Base-by-base conservation (phyloP, 2,797 vertebrate species). In the Hoplostethus mediterraneus region DNA sequence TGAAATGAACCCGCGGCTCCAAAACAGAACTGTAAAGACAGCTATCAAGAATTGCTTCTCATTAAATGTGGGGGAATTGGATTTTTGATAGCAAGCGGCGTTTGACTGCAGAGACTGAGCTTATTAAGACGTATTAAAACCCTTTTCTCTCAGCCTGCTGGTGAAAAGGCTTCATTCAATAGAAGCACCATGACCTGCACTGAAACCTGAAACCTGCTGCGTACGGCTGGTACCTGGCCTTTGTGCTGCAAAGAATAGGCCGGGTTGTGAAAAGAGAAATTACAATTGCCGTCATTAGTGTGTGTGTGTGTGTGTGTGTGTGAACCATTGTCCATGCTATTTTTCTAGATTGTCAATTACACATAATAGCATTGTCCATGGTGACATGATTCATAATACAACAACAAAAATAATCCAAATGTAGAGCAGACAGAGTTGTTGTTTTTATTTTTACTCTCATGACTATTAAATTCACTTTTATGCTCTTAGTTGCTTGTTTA, bases 111-210 rank as follows among this genome's bases (percentile, higher is more conserved):
- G 51, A 59, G 58, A 62, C 3, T 2, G 47, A 74, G 70, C 51
- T 73, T 33, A 81, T 84, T 89, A 83, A 61, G 74, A 65, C 16
- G 64, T 68, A 80, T 82, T 86, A 71, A 71, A 69, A 64, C 28
- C 10, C 13, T 45, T 42, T 61, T 74, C 66, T 36, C 21, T 67
- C 3, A 2, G 64, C 47, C 31, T 25, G 6, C 14, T 5, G 30
- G 17, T 38, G 59, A 55, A 57, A 36, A 52, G 42, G 36, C 4
- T 40, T 44, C 11, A 30, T 16, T n/a, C 10, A 59, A 12, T 30
- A 16, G 49, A 33, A 51, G n/a, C 28, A 47, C 17, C 17, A 14
- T 14, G 28, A 30, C 28, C 30, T n/a, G 59, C 25, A 47, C 59
- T 28, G 52, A 54, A 31, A 44, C 40, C 59, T 28, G 52, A 54